A percentile compares a stretch with the other conserved stretches of the same genome.
phyloP scores from a whole-genome alignment of 2,797 vertebrate species.

The Lacerta viridis region DNA sequence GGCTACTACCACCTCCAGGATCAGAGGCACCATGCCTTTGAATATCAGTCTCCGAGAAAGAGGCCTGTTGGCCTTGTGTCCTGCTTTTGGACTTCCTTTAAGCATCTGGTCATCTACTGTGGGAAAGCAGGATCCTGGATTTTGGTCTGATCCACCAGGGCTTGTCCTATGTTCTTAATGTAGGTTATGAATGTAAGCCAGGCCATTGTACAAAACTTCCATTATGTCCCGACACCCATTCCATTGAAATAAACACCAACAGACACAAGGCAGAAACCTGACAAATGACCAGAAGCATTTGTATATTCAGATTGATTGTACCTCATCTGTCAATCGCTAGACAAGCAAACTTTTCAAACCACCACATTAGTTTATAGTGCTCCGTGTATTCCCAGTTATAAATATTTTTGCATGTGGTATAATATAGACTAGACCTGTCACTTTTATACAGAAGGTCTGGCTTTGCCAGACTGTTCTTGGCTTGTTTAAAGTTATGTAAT shows the following conservation, averaged over 20 bases:
- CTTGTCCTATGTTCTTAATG: too few species aligned
- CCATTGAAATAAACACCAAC: slow-evolving; percentile 3
- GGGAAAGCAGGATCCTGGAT: background rate
- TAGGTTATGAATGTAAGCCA: background rate
- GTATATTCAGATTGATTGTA: slow-evolving; percentile 32
- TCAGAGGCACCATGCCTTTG: background rate
- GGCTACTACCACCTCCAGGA: too few species aligned
- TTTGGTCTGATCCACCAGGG: background rate
- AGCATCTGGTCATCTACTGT: background rate
- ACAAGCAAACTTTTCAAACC: slow-evolving; percentile 18
- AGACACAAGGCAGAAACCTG: slow-evolving; percentile 10
- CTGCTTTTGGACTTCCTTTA: background rate
- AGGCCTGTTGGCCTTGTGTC: background rate
- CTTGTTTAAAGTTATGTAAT: slow-evolving; percentile 26
- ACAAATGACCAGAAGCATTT: slow-evolving; percentile 41
- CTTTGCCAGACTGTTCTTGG: background rate
- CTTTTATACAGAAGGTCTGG: background rate
- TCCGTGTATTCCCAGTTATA: slow-evolving; percentile 11
- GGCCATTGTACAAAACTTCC: background rate
- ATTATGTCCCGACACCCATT: background rate
- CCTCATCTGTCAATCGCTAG: slow-evolving; percentile 17
- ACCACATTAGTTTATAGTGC: slow-evolving; percentile 36
- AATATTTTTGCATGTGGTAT: background rate
- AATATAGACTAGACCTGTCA: background rate
- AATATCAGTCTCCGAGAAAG: background rate